Conservation (phyloP, 2,113 vertebrate genomes). For the Nyctereutes procyonoides region DNA sequence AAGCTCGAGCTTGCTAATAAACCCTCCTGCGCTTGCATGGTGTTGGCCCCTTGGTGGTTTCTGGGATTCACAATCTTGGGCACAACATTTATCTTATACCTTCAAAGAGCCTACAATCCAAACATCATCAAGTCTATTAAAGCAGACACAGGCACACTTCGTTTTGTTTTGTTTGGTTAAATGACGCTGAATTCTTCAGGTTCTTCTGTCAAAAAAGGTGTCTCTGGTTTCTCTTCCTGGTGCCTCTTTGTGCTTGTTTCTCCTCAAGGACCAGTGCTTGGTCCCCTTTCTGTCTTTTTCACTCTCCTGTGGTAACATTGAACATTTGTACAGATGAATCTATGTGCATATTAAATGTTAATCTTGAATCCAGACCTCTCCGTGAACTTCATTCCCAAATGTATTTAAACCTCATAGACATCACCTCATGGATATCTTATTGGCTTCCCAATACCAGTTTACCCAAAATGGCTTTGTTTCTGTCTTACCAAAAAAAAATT, state of each 20-base stretch:
- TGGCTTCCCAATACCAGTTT: neutral
- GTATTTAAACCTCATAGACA: neutral
- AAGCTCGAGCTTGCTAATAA: too few relatives aligned
- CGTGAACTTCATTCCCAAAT: neutral
- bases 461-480: neutral
- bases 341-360: neutral
- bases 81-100: neutral
- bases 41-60: too few relatives aligned
- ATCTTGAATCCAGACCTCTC: neutral
- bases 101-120: neutral
- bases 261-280: neutral
- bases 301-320: rapidly evolving
- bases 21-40: too few relatives aligned
- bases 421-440: neutral
- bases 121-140: neutral
- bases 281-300: neutral
- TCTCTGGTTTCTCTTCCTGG: neutral
- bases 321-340: neutral
- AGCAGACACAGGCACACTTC: rapidly evolving
- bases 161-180: neutral
- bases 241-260: neutral
- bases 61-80: too few relatives aligned
- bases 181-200: neutral
- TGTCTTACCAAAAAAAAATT: neutral
- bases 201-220: neutral